Evolutionary conservation across 2,888 invertebrate genomes (phyloP), one percentile per base, ranked within the genome.

Genomic region (Liodrosophila aerea): DNA sequence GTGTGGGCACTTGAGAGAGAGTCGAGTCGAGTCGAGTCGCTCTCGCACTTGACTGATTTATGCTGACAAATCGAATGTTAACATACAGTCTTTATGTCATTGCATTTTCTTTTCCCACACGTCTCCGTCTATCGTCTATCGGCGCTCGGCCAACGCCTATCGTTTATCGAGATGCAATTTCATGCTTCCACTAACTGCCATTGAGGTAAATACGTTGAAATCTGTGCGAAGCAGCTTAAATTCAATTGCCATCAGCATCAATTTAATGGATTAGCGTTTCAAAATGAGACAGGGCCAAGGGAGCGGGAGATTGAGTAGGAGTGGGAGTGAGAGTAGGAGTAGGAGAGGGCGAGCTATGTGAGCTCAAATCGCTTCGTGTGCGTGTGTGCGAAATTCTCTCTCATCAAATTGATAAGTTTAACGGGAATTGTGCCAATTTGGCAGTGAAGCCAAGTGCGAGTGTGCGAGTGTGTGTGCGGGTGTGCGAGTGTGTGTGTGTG

Each of bases 401-500:
- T 69, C 74, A 76, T 76, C 84, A 80, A 82, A 80, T 76, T 81
- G 78, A 84, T 83, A 81, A 83, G 84, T 83, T 85, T 78, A 85
- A 70, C 72, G 67, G 73, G 82, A 85, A 82, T 80, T 85, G 84
- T 82, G 84, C 76, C 84, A 85, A 84, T 85, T 84, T 85, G 64
- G 54, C 31, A 45, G 49, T 27, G 45, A 49, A 33, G 43, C 40
- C 29, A 37, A 34, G 30, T 46, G 15, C 46, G 54, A 12, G 39
- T 43, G 61, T 49, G 22, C 2, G 27, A 16, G 37, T 33, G 53
- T 27, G 44, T 44, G 52, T 27, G 30, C 43, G 15, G 45, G 54
- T 15, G 43, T 43, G 22, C 41, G 43, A 18, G 40, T 12, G 13
- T 11, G 36, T 2, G 16, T 12, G 16, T 34, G 47, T 45, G 54